phyloP scores from a whole-genome alignment of 2,888 invertebrate species.

The Epistrophe eligans region DNA sequence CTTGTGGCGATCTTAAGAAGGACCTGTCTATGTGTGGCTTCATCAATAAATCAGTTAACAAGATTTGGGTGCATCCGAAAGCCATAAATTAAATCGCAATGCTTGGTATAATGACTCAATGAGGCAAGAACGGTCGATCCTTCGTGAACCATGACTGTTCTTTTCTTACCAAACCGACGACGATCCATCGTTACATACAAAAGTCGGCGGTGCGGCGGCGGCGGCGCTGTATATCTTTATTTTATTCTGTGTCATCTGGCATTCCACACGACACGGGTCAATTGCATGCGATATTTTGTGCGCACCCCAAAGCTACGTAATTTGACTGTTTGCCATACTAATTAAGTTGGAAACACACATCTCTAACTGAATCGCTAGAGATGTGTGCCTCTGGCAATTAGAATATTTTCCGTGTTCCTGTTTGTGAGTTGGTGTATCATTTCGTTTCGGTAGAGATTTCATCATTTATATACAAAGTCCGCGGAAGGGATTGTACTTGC shows the following conservation, averaged over 20 bases:
- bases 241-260: conserved; percentile 57
- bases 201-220: background rate
- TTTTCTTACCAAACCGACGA: background rate
- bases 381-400: conserved; percentile 37
- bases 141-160: conserved; percentile 18
- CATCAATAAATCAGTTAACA: conserved; percentile 53
- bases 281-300: conserved; percentile 46
- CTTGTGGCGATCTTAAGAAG: background rate
- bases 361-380: conserved; percentile 28
- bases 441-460: conserved; percentile 42
- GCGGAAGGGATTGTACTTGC: conserved; percentile 40
- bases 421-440: conserved; percentile 16
- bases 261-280: conserved; percentile 69
- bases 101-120: conserved; percentile 44
- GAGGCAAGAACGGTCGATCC: conserved; percentile 40
- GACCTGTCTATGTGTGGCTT: conserved; percentile 15
- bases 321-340: conserved; percentile 73
- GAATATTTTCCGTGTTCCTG: conserved; percentile 37
- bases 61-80: conserved; percentile 50
- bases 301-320: conserved; percentile 50
- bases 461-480: conserved; percentile 1
- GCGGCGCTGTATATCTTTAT: conserved; percentile 12
- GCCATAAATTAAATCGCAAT: conserved; percentile 55
- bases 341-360: conserved; percentile 72
- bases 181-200: background rate